Conservation (phyloP, 2,888 invertebrate species). For the Odontomyia ornata region DNA sequence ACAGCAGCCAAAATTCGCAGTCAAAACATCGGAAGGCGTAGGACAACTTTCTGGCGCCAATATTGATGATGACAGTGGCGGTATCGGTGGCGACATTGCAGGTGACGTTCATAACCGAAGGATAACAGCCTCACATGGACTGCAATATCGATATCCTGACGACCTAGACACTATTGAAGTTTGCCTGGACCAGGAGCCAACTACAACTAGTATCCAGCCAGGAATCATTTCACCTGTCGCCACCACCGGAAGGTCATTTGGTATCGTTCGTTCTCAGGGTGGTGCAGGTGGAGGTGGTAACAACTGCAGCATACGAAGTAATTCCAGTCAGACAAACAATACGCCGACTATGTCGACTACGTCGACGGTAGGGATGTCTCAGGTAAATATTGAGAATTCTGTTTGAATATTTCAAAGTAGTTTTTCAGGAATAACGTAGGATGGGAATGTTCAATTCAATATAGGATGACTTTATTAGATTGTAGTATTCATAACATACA, state of each 20-base stretch:
- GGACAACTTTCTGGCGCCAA: conserved; percentile 43
- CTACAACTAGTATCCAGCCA: conserved; percentile 44
- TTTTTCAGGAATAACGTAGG: too few relatives aligned
- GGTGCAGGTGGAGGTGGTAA: conserved; percentile 39
- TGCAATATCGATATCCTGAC: conserved; percentile 57
- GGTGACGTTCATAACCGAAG: conserved; percentile 55
- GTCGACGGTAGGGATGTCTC: conserved; percentile 8
- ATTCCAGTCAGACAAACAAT: conserved; percentile 18
- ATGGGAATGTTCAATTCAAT: too few relatives aligned
- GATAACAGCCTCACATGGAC: conserved; percentile 49
- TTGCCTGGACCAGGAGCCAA: conserved; percentile 59
- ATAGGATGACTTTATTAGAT: too few relatives aligned
- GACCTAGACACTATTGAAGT: conserved; percentile 63
- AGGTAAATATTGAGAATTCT: conserved; percentile 33
- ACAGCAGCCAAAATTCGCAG: conserved; percentile 45
- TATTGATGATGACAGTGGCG: conserved; percentile 57
- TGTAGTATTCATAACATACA: too few relatives aligned
- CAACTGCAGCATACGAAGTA: conserved; percentile 43
- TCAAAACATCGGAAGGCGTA: conserved; percentile 49
- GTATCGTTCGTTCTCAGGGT: conserved; percentile 13
- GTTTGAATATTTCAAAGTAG: background rate
- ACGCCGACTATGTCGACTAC: background rate
- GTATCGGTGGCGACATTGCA: conserved; percentile 50
- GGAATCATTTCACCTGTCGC: conserved; percentile 35
- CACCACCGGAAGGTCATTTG: conserved; percentile 31